Conservation (phyloP, 2,113 vertebrate genomes). For the Pelusios castaneus region DNA sequence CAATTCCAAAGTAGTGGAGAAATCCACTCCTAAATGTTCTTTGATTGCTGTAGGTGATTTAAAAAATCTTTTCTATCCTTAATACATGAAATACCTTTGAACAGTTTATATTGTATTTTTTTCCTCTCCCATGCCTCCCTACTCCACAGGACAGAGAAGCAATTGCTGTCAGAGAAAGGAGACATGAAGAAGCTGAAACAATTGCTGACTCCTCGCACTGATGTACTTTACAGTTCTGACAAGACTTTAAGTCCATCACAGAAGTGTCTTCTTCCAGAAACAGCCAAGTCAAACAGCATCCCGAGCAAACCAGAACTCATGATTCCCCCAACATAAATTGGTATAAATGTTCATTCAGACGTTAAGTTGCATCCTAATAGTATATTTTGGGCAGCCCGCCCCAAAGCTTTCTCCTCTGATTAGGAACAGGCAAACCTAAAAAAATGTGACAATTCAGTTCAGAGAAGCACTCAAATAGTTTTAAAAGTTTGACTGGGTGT, state of each 20-base stretch:
- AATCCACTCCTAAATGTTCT: background rate
- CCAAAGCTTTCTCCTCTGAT: background rate
- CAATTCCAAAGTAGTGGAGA: background rate
- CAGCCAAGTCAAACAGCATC: background rate
- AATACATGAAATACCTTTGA: background rate
- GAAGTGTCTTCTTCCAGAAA: background rate
- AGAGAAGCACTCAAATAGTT: background rate
- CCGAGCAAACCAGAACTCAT: background rate
- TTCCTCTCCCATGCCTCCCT: background rate
- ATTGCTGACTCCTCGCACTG: background rate
- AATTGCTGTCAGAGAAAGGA: background rate
- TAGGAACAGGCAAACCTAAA: background rate
- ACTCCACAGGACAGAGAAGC: background rate
- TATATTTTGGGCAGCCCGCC: background rate
- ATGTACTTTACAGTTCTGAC: background rate
- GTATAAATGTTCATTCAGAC: background rate
- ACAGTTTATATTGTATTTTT: background rate
- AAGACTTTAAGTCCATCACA: background rate
- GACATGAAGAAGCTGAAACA: slow-evolving; percentile 9
- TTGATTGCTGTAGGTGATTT: background rate
- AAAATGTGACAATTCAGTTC: background rate
- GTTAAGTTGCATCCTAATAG: background rate
- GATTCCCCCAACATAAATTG: background rate
- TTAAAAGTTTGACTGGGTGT: background rate
- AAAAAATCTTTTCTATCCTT: background rate